These are phyloP conservation scores for Bombylius discolor DNA, from an alignment of 2,888 invertebrate species.

Conservation along the genomic window DNA sequence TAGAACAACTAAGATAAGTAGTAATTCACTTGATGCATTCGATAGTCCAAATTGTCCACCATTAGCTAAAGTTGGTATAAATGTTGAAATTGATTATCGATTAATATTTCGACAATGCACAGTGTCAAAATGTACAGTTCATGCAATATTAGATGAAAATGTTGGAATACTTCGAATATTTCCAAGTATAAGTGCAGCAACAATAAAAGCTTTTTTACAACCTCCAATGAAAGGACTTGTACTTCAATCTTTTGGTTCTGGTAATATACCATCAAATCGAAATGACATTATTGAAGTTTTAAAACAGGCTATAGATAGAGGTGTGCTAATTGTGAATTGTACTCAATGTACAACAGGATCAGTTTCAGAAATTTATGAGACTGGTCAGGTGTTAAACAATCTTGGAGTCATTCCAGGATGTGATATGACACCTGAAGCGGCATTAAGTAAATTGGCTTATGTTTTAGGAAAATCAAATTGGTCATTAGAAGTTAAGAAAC, in stretches of 20 bases:
- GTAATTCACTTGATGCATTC: slow-evolving; percentile 32
- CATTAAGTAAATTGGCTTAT: slow-evolving; percentile 79
- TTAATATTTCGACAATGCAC: slow-evolving; percentile 46
- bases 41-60: slow-evolving; percentile 69
- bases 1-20: slow-evolving; percentile 34
- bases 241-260: slow-evolving; percentile 83
- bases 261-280: slow-evolving; percentile 79
- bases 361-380: slow-evolving; percentile 69
- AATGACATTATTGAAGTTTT: slow-evolving; percentile 65
- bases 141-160: slow-evolving; percentile 62
- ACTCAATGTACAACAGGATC: slow-evolving; percentile 80
- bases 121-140: slow-evolving; percentile 55
- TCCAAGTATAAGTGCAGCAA: slow-evolving; percentile 75
- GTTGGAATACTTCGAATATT: slow-evolving; percentile 80
- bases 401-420: slow-evolving; percentile 30
- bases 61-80: slow-evolving; percentile 69
- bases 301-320: slow-evolving; percentile 54
- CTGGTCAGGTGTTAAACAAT: slow-evolving; percentile 50
- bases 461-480: slow-evolving; percentile 69
- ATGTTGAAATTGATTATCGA: slow-evolving; percentile 45
- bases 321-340: slow-evolving; percentile 79
- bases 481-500: slow-evolving; percentile 48
- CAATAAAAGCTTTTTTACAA: slow-evolving; percentile 56
- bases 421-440: slow-evolving; percentile 74
- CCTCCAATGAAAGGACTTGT: slow-evolving; percentile 73